phyloP scores from a whole-genome alignment of 2,113 vertebrate species.

The Atractosteus spatula region DNA sequence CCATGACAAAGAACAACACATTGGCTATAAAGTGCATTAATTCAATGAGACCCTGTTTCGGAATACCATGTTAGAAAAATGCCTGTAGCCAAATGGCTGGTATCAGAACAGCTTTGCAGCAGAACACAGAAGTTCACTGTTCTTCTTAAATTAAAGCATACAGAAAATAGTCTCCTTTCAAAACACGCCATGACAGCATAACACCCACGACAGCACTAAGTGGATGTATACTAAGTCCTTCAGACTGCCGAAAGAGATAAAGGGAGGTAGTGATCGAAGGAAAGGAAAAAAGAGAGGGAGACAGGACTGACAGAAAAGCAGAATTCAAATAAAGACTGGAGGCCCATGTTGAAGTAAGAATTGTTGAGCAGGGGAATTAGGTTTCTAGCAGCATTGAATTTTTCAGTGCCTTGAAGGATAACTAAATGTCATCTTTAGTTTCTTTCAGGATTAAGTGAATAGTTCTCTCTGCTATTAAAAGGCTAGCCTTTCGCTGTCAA shows the following conservation, averaged over 20 bases:
- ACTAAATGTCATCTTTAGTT: constrained; percentile 13
- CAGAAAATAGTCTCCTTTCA: no score
- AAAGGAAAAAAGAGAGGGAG: neutral
- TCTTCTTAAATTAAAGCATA: no score
- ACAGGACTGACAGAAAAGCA: neutral
- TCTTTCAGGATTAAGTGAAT: constrained; percentile 10
- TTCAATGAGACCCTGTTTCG: no score
- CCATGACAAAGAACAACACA: no score
- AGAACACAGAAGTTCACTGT: no score
- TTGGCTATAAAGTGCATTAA: no score
- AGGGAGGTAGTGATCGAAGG: neutral
- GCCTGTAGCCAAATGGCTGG: no score
- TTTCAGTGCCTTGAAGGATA: constrained; percentile 11
- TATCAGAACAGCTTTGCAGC: no score
- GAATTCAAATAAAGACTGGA: neutral
- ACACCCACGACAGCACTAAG: no score
- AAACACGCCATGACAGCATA: no score
- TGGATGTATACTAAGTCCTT: no score
- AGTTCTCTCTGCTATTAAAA: constrained; percentile 12
- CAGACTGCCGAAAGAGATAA: neutral
- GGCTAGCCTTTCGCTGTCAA: constrained; percentile 15
- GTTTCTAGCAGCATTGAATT: neutral
- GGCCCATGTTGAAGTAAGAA: neutral
- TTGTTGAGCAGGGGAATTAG: neutral
- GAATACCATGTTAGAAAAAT: no score